Evolutionary conservation across 2,113 vertebrate genomes (phyloP).

Genomic region (Ceratotherium simum): DNA sequence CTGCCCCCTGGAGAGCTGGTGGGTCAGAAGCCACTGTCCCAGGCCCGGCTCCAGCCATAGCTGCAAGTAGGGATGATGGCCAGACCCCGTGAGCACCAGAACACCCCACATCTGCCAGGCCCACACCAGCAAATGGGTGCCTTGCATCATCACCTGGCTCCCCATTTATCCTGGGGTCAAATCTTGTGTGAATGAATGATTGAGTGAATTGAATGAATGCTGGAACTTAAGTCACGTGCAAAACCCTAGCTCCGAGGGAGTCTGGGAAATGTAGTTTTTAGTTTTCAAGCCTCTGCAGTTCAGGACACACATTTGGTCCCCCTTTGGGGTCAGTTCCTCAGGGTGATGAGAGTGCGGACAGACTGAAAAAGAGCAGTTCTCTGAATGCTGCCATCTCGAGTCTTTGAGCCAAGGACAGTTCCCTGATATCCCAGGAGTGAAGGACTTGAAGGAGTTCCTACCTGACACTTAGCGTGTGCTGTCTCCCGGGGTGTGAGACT

Average conservation of each 20-base stretch:
- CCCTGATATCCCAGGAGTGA: neutral
- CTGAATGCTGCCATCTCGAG: neutral
- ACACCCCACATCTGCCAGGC: neutral
- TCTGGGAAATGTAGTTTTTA: neutral
- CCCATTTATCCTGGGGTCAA: neutral
- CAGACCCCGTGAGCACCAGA: neutral
- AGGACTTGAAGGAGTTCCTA: neutral
- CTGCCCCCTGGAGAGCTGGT: neutral
- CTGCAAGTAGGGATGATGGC: neutral
- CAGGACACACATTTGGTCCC: neutral
- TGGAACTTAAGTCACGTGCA: neutral
- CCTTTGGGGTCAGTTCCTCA: neutral
- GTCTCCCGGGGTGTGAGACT: neutral
- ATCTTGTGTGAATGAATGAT: neutral
- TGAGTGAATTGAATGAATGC: neutral
- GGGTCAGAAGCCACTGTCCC: neutral
- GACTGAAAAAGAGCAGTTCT: neutral
- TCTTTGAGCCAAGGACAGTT: neutral
- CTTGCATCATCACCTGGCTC: neutral
- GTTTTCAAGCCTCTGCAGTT: neutral
- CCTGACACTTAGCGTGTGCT: accelerated
- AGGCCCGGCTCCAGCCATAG: neutral
- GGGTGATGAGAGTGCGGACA: neutral
- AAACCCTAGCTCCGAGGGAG: neutral
- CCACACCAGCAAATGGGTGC: neutral